Percentiles rank a stretch among this genome's conserved stretches.
Evolutionary conservation across 2,797 vertebrate genomes (phyloP).

Genomic region (Gadopsis bispinosus): DNA sequence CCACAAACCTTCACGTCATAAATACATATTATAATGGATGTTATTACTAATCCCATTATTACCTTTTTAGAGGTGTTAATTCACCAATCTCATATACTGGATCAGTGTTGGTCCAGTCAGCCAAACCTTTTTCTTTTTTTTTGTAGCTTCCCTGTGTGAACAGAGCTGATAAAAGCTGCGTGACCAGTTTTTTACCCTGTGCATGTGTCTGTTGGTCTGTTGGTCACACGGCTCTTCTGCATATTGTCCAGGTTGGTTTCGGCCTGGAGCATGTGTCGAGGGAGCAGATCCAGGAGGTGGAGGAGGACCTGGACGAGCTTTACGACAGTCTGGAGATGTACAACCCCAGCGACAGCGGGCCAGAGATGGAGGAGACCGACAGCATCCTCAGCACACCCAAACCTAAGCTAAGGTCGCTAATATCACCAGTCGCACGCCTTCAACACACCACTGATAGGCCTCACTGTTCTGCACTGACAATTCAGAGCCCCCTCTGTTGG

Average conservation of each 20-base stretch:
- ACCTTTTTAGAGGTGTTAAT: too few relatives aligned
- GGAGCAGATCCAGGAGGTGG: constrained; percentile 96
- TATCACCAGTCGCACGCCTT: background rate
- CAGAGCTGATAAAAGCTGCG: background rate
- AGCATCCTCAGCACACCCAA: constrained; percentile 98
- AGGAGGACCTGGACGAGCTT: constrained; percentile 96
- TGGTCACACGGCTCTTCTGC: background rate
- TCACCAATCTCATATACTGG: too few relatives aligned
- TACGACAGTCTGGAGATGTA: constrained; percentile 98
- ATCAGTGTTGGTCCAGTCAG: too few relatives aligned
- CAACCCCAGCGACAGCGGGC: constrained; percentile 98
- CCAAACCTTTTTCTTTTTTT: background rate
- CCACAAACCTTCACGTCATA: too few relatives aligned
- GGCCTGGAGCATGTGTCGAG: constrained; percentile 90
- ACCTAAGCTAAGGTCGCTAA: constrained; percentile 83
- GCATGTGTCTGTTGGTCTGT: too few relatives aligned
- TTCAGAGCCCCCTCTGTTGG: constrained; percentile 67
- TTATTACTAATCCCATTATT: too few relatives aligned
- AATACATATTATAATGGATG: too few relatives aligned
- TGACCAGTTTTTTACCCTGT: background rate
- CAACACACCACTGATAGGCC: background rate
- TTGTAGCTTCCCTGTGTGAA: background rate
- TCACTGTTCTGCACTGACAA: background rate
- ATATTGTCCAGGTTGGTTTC: constrained; percentile 87
- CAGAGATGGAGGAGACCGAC: constrained; percentile 96